Percentiles rank a stretch among this genome's conserved stretches.
Evolutionary conservation across 35 echinoderm and acorn worm species (phyloP).

Genomic region (Holothuria glaberrima): DNA sequence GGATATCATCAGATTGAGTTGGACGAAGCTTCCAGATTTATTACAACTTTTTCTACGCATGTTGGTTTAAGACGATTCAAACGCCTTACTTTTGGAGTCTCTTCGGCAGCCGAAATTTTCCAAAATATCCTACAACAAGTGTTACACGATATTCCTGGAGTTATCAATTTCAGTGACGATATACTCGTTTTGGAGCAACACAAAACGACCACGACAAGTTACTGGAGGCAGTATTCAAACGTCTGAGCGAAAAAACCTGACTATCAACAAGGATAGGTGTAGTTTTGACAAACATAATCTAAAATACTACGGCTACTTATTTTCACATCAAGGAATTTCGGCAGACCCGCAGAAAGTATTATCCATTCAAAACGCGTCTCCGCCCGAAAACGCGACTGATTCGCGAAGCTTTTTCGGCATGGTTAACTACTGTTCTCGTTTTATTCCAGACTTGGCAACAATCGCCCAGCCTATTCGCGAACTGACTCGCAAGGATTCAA

Average conservation of each 20-base stretch:
- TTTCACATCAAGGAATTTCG: not conserved
- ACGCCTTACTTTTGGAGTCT: conserved; percentile 59
- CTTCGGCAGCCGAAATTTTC: conserved; percentile 65
- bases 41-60: conserved; percentile 60
- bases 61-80: conserved; percentile 65
- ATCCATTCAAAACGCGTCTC: conserved; percentile 21
- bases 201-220: conserved; percentile 50
- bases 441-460: conserved; percentile 72
- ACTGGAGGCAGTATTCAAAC: not conserved
- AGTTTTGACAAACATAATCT: not conserved
- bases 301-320: not conserved
- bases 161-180: conserved; percentile 77
- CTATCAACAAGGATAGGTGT: conserved; percentile 38
- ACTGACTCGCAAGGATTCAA: conserved; percentile 32
- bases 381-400: conserved; percentile 1
- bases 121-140: conserved; percentile 12
- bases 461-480: conserved; percentile 53
- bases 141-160: conserved; percentile 47
- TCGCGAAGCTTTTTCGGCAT: conserved; percentile 63
- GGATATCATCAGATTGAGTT: no score
- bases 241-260: conserved; percentile 36
- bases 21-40: conserved; percentile 8
- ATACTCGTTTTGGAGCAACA: conserved; percentile 53
- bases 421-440: conserved; percentile 71
- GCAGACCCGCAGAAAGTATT: conserved; percentile 43